Evolutionary conservation across 2,888 invertebrate genomes (phyloP).

Genomic region (Leuctra nigra): DNA sequence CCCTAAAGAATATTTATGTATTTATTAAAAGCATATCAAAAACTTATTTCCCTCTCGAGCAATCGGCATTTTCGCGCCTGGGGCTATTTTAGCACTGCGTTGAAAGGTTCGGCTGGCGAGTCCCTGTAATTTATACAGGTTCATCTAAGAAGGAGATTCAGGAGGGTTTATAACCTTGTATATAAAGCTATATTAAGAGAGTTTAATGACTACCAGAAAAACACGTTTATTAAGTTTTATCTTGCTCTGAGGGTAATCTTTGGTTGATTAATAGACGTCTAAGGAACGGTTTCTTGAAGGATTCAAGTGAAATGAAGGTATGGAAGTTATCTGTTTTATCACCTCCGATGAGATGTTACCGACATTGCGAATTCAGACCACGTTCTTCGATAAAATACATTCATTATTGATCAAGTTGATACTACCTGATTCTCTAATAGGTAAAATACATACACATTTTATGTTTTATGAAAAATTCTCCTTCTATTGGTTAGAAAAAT

Average conservation of each 20-base stretch:
- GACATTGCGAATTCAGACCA: too few relatives aligned
- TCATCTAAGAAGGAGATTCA: slow-evolving; percentile 2
- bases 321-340: too few relatives aligned
- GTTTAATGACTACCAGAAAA: slow-evolving; percentile 16
- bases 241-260: slow-evolving; percentile 3
- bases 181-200: slow-evolving; percentile 16
- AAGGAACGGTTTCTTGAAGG: slow-evolving; percentile 16
- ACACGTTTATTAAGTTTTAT: slow-evolving; percentile 16
- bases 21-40: slow-evolving; percentile 21
- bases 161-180: slow-evolving; percentile 18
- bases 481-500: too few relatives aligned
- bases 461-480: too few relatives aligned
- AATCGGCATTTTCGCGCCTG: slow-evolving; percentile 19
- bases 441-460: too few relatives aligned
- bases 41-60: slow-evolving; percentile 19
- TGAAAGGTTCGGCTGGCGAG: slow-evolving; percentile 21
- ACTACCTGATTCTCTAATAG: too few relatives aligned
- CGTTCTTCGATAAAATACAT: too few relatives aligned
- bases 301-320: slow-evolving; percentile 19
- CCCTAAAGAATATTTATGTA: slow-evolving; percentile 16
- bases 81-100: slow-evolving; percentile 14
- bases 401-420: too few relatives aligned
- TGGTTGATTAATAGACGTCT: slow-evolving; percentile 3
- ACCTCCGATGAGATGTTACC: too few relatives aligned
- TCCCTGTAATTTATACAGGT: slow-evolving; percentile 23